Percentiles rank a stretch among this genome's conserved stretches.
These are phyloP conservation scores for Reinhardtius hippoglossoides DNA, from an alignment of 2,113 vertebrate species.

Conservation along the genomic window DNA sequence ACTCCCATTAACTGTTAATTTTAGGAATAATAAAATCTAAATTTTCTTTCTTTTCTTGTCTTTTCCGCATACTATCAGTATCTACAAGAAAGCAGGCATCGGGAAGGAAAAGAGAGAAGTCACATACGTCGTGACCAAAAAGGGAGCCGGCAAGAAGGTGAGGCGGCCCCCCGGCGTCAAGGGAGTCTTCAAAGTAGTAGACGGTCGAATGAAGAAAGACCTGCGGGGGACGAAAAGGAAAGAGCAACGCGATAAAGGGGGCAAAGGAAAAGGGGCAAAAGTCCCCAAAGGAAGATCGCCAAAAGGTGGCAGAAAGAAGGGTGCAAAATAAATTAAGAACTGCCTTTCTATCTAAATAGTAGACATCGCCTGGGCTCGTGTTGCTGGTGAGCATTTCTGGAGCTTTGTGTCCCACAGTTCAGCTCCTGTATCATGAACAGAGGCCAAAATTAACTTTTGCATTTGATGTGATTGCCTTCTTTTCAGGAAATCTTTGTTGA, in stretches of 20 bases:
- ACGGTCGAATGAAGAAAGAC: conserved; percentile 95
- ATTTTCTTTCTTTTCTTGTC: background rate
- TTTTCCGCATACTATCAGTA: conserved; percentile 76
- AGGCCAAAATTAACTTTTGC: conserved; percentile 13
- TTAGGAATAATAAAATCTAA: background rate
- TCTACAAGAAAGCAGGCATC: conserved; percentile 95
- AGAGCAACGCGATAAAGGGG: conserved; percentile 76
- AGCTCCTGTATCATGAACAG: background rate
- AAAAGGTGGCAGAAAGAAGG: conserved; percentile 56
- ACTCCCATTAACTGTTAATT: background rate
- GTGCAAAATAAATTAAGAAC: conserved; percentile 43
- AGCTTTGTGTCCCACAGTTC: conserved; percentile 20
- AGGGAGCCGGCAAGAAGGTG: conserved; percentile 88
- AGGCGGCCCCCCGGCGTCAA: conserved; percentile 89
- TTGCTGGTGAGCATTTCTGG: conserved; percentile 9
- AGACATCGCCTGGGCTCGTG: background rate
- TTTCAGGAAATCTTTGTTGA: conserved; percentile 7
- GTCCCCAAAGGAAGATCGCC: conserved; percentile 41
- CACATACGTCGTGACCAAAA: conserved; percentile 94
- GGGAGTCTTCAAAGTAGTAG: conserved; percentile 94
- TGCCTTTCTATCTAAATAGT: background rate
- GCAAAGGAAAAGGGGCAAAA: conserved; percentile 70
- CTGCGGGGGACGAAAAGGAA: conserved; percentile 86
- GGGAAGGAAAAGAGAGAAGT: conserved; percentile 94
- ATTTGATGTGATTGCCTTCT: background rate